Base-by-base conservation (phyloP, 2,113 vertebrate species). In the Brachirus orientalis region DNA sequence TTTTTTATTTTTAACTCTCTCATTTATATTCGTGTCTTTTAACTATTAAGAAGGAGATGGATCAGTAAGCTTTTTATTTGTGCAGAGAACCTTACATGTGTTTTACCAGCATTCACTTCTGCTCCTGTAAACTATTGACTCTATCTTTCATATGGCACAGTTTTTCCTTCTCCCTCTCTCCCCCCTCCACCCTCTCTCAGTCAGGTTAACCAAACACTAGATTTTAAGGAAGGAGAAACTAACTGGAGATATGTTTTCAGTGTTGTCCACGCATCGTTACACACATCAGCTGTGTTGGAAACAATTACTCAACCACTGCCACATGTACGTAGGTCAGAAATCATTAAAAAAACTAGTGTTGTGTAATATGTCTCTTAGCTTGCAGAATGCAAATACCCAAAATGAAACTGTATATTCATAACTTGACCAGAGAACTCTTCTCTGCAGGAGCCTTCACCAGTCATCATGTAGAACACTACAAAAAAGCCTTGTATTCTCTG, bases 251-350 rank as follows among this genome's bases (percentile, higher is more conserved):
- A 70, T 69, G 68, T 57, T 64, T 68, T 60, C 63, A 61, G 55
- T 44, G 40, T 53, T 61, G 58, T 57, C 45, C 53, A 75, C 5
- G 61, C 70, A 57, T 78, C 77, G 81, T 86, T 86, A 73, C 67
- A 72, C 52, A 69, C 61, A 61, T 73, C 51, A 47, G 12, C 72
- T 81, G 69, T 48, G 68, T 67, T 83, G 68, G 75, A 81, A 70
- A 63, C 80, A 69, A 58, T 73, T 61, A 61, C 54, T 75, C 52
- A 77, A 77, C 47, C 36, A 53, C 71, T 72, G 51, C 84, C 80
- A 79, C 68, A 76, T 80, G 77, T n/a, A n/a, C n/a, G n/a, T 72
- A 66, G 73, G 52, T 51, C 63, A 20, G 47, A 70, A 77, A 33
- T 47, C 55, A 54, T 58, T 17, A 40, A 18, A 46, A 18, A 37